Evolutionary conservation across 2,113 vertebrate species (phyloP).

Genomic region (Pandion haliaetus): DNA sequence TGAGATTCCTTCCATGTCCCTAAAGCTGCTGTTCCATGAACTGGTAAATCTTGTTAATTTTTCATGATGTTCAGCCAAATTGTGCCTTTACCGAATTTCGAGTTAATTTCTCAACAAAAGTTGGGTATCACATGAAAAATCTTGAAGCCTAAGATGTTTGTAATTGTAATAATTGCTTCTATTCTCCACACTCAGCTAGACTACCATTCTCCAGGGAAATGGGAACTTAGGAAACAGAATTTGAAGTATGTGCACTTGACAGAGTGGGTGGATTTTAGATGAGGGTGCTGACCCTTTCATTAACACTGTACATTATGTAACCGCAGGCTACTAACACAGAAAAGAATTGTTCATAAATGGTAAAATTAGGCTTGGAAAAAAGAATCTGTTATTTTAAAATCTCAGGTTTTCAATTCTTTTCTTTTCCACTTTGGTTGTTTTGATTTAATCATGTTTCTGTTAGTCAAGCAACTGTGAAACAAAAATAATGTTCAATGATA

Average conservation of each 20-base stretch:
- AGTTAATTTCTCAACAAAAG: not conserved
- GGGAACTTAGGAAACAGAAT: not conserved
- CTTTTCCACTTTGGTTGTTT: not conserved
- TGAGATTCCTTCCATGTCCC: not conserved
- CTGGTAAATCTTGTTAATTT: not conserved
- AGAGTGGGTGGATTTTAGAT: not conserved
- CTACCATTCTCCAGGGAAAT: not conserved
- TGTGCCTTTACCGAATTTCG: not conserved
- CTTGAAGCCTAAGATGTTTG: not conserved
- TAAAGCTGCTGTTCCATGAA: not conserved
- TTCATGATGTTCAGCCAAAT: not conserved
- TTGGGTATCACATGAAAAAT: not conserved
- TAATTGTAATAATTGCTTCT: not conserved
- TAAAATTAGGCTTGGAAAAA: not conserved
- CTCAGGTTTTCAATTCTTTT: not conserved
- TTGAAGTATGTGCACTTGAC: not conserved
- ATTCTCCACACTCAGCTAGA: not conserved
- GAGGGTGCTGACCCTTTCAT: not conserved
- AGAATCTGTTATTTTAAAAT: not conserved
- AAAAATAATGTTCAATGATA: not conserved
- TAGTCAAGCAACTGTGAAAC: not conserved
- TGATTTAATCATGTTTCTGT: not conserved
- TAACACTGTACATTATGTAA: not conserved
- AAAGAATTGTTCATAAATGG: not conserved
- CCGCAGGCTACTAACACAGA: not conserved